phyloP scores from a whole-genome alignment of 1,140 invertebrate genomes.

The Sycobia sp. region DNA sequence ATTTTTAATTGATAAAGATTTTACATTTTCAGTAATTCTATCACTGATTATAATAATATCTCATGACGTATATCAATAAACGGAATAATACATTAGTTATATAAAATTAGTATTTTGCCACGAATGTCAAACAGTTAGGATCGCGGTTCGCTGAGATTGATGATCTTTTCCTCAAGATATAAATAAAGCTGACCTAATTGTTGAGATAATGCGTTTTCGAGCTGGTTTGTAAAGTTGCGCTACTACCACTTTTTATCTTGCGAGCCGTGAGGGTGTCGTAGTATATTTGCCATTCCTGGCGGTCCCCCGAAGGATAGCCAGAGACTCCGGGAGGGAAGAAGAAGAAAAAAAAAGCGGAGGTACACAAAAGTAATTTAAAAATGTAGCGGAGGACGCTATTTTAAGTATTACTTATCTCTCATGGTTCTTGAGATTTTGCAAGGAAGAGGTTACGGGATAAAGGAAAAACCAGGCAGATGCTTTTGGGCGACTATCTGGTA shows the following conservation, averaged over 20 bases:
- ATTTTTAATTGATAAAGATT: too few species aligned
- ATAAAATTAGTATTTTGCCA: background rate
- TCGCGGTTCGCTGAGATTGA: background rate
- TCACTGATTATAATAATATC: too few species aligned
- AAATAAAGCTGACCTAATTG: constrained; percentile 56
- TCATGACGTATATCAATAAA: too few species aligned
- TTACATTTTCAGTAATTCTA: too few species aligned
- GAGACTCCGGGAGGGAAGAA: too few species aligned
- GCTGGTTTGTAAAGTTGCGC: constrained; percentile 47
- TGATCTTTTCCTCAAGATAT: constrained; percentile 29
- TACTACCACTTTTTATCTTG: constrained; percentile 46
- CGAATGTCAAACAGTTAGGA: background rate
- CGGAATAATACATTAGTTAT: too few species aligned
- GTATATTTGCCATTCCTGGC: too few species aligned
- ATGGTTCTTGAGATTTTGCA: constrained; percentile 10
- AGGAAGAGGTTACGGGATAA: too few species aligned
- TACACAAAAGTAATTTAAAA: constrained; percentile 56
- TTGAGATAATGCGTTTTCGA: constrained; percentile 51
- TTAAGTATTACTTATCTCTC: constrained; percentile 54
- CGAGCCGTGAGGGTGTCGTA: too few species aligned
- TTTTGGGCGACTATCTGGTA: constrained; percentile 20
- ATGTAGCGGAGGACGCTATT: constrained; percentile 37
- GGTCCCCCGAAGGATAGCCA: too few species aligned
- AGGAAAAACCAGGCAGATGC: constrained; percentile 10
- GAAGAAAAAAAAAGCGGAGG: too few species aligned